These are phyloP conservation scores for Hippoglossus hippoglossus DNA, from an alignment of 2,797 vertebrate genomes.

Conservation along the genomic window DNA sequence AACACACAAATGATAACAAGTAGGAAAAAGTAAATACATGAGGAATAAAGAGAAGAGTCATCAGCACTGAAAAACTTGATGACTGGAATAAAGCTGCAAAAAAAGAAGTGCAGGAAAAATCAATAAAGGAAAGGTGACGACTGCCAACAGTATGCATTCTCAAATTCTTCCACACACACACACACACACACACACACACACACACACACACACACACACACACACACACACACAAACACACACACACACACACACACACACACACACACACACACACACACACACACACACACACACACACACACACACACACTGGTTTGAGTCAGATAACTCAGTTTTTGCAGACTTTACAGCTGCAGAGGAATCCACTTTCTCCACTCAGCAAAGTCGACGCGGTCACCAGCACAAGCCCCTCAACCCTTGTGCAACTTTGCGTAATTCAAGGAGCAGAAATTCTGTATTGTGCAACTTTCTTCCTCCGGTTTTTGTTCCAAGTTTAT, in stretches of 20 bases:
- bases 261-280: constrained; percentile 4
- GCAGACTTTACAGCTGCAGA: constrained; percentile 37
- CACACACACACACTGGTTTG: constrained; percentile 2
- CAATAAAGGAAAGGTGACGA: neutral
- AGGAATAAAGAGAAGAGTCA: neutral
- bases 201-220: neutral
- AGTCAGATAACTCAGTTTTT: constrained; percentile 51
- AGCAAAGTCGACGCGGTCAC: constrained; percentile 50
- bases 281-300: no score
- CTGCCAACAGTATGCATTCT: no score
- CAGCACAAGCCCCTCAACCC: neutral
- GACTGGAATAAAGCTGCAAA: neutral
- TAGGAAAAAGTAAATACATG: neutral
- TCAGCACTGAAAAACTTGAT: no score
- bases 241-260: constrained; percentile 10
- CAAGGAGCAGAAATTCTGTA: constrained; percentile 26
- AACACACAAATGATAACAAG: no score
- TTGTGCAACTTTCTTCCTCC: neutral
- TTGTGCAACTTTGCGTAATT: constrained; percentile 53
- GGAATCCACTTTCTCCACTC: constrained; percentile 54
- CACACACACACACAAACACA: constrained; percentile 24
- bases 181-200: neutral
- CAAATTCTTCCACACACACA: no score
- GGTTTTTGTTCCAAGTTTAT: constrained; percentile 52
- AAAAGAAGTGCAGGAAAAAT: neutral